phyloP scores from a whole-genome alignment of 2,888 invertebrate species.

The Drosophila cracens region DNA sequence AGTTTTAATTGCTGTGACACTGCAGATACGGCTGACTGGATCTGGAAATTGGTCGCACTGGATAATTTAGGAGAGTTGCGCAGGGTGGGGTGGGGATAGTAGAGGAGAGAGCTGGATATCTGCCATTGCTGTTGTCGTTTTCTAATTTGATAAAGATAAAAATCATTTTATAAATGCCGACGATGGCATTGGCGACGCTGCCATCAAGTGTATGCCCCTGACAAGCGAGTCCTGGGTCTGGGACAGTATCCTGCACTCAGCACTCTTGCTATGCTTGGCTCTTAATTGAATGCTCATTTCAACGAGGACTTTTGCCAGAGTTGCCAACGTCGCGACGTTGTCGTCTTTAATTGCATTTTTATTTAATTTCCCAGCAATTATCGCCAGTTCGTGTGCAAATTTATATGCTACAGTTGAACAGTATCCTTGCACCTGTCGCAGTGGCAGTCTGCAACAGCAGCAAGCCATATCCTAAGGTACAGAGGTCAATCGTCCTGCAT shows the following conservation, averaged over 20 bases:
- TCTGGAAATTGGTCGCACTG: slow-evolving; percentile 50
- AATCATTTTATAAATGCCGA: slow-evolving; percentile 75
- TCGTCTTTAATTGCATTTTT: slow-evolving; percentile 81
- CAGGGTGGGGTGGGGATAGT: neutral
- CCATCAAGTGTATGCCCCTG: slow-evolving; percentile 57
- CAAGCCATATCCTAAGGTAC: slow-evolving; percentile 49
- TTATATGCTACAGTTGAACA: slow-evolving; percentile 57
- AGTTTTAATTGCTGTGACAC: slow-evolving; percentile 79
- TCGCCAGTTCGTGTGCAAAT: slow-evolving; percentile 73
- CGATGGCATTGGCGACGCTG: slow-evolving; percentile 47
- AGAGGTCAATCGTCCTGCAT: slow-evolving; percentile 71
- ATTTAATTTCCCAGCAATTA: slow-evolving; percentile 82
- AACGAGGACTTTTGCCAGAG: slow-evolving; percentile 30
- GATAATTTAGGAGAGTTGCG: neutral
- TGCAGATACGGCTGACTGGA: slow-evolving; percentile 69
- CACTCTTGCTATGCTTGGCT: slow-evolving; percentile 24
- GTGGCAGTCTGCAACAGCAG: slow-evolving; percentile 46
- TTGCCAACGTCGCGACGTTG: slow-evolving; percentile 45
- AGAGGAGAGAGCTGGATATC: neutral
- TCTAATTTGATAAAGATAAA: slow-evolving; percentile 79
- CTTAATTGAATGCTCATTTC: slow-evolving; percentile 77
- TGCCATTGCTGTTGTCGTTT: slow-evolving; percentile 63
- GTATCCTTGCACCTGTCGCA: slow-evolving; percentile 28
- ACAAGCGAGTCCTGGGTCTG: slow-evolving; percentile 44
- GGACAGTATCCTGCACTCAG: slow-evolving; percentile 8